Base-by-base conservation (phyloP, 2,888 invertebrate species). In the Philereme transversata region DNA sequence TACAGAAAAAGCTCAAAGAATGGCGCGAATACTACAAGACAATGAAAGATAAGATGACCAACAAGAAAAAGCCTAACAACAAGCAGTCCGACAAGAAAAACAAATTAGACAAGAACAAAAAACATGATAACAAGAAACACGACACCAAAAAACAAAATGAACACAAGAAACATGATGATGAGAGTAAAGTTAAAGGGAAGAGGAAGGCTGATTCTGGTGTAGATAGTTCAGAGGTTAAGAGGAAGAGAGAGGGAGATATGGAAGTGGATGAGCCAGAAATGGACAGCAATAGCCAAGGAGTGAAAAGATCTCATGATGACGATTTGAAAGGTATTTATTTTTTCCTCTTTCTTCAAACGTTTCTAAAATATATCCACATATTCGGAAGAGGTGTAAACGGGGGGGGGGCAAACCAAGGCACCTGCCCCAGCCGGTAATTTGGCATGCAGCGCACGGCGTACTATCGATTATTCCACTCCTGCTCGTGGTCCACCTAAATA, bases 41-140 rank as follows among this genome's bases (percentile, higher is more conserved):
- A 0, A 85, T 90, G 86, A 90, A 90, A 68, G 88, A 88, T 33
- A 89, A 88, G 66, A 89, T 90, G 86, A 81, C 76, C 0, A 87
- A 86, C 5, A 81, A 84, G 41, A 87, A 87, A 61, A 78, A 84
- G 22, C 87, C 85, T 67, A 81, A 41, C 10, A 64, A 82, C 63
- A 87, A 89, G 66, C 79, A 76, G 52, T 40, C 56, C 0, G 78
- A 79, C 51, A 83, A 90, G 59, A 46, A 51, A 49, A 44, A 72
- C 0, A 90, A 89, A 70, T 69, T 69, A 5, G 85, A 87, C 10
- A 85, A 86, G 65, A 84, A 80, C 46, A 78, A 75, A 41, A 78
- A 76, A 57, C 4, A 79, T 74, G 70, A 74, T 76, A 57, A 40
- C 4, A 77, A 71, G 60, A 89, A 88, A 68, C 4, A 80, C 74